Evolutionary conservation across 2,888 invertebrate species (phyloP).

Genomic region (Acrobasis suavella): DNA sequence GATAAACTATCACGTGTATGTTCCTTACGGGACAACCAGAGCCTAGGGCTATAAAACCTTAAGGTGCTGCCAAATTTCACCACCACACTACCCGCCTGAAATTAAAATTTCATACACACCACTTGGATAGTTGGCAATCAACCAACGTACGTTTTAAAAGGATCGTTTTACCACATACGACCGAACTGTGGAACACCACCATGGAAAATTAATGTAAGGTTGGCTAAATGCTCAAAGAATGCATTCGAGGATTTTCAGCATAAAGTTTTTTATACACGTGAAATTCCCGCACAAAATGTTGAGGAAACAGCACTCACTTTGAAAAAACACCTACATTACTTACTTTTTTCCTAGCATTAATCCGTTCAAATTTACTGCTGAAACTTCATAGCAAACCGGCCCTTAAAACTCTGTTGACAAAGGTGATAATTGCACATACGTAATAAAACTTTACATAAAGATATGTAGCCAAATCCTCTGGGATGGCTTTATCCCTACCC

Average conservation of each 20-base stretch:
- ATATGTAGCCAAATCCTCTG: conserved; percentile 31
- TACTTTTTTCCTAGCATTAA: conserved; percentile 14
- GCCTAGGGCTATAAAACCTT: too few species aligned
- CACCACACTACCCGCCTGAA: too few species aligned
- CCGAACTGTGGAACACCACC: too few species aligned
- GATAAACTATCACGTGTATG: too few species aligned
- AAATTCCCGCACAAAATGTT: conserved; percentile 12
- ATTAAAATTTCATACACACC: too few species aligned
- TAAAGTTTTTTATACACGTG: neutral
- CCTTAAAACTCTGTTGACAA: conserved; percentile 8
- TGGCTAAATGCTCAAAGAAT: too few species aligned
- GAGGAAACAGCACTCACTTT: conserved; percentile 12
- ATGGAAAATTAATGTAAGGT: too few species aligned
- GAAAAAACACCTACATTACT: conserved; percentile 13
- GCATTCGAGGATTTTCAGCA: neutral
- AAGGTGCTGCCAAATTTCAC: too few species aligned
- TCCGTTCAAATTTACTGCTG: conserved; percentile 2
- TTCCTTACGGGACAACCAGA: too few species aligned
- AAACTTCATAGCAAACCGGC: conserved; percentile 8
- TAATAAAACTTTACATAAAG: conserved; percentile 34
- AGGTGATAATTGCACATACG: conserved; percentile 20
- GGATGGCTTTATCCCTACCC: conserved; percentile 39
- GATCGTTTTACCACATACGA: too few species aligned
- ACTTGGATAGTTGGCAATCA: too few species aligned
- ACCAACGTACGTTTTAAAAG: too few species aligned